Base-by-base conservation (phyloP, 2,113 vertebrate species). In the Hydrolagus affinis region DNA sequence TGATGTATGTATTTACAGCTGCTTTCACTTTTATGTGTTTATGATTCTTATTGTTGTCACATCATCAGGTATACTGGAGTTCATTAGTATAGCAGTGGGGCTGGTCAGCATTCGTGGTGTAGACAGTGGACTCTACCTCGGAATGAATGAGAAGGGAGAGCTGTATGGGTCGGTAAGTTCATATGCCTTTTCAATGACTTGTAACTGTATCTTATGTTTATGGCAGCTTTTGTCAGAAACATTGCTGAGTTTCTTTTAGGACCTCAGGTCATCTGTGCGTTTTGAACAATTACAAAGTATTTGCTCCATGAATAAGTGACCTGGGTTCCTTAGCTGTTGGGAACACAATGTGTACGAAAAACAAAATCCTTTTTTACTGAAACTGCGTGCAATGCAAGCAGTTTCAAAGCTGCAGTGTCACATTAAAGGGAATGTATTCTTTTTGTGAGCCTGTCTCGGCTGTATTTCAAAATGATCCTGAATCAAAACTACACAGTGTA, bases 51-150 rank as follows among this genome's bases (percentile, higher is more conserved):
- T 59, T 62, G 25, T 32, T 83, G 28, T 66, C 73, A 56, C 17
- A 15, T 19, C 60, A 83, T 66, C 28, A 99, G 98, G 97, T 91
- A 98, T 99, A 91, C 93, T 99, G 93, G 98, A 99, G 92, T 99
- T 99, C 93, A 97, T 99, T 94, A 99, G 98, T 92, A 95, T 99
- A 90, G 98, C 98, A 85, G 97, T 99, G 87, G 97, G 98, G 86
- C 92, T 99, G 90, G 97, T 99, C 90, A 99, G 98, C 95, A 98
- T 99, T 91, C 95, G 96, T 89, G 98, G 97, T n/a, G 97, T 98
- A 88, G 98, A 99, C 94, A 99, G 96, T 85, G 97, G 97, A 88
- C 95, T 97, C 85, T 99, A 99, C 94, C 95, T 99, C 86, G 97
- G 95, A 87, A 99, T 99, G 98, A 96, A 97, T 87, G 96, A 94